phyloP scores from a whole-genome alignment of 53 echinoderm and acorn worm genomes.

The Arbacia lixula region DNA sequence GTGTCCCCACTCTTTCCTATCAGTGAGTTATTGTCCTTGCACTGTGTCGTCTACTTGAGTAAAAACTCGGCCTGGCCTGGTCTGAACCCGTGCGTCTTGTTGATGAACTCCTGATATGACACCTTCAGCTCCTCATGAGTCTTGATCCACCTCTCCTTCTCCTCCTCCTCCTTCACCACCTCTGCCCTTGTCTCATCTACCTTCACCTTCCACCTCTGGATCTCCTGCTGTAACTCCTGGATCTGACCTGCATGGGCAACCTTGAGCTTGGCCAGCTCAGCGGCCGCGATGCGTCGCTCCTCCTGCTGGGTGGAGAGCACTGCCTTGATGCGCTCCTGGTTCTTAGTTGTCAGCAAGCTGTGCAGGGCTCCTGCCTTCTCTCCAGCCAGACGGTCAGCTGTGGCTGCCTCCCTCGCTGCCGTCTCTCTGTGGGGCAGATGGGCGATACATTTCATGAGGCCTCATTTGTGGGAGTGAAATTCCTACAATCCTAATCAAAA shows the following conservation, averaged over 20 bases:
- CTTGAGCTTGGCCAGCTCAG: conserved; percentile 74
- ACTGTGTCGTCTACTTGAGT: conserved; percentile 30
- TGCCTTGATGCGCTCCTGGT: conserved; percentile 70
- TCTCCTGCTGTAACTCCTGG: conserved; percentile 60
- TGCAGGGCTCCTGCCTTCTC: conserved; percentile 73
- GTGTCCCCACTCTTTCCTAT: not conserved
- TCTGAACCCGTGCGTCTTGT: conserved; percentile 85
- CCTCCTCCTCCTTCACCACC: conserved; percentile 64
- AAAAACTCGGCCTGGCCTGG: conserved; percentile 93
- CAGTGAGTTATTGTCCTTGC: not conserved
- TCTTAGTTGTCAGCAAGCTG: conserved; percentile 57
- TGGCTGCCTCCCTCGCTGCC: conserved; percentile 66
- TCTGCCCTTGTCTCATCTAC: conserved; percentile 70
- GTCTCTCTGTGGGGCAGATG: conserved; percentile 80
- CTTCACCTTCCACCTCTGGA: conserved; percentile 63
- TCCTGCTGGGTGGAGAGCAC: conserved; percentile 68
- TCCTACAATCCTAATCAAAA: too few relatives aligned
- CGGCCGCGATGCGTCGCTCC: conserved; percentile 79
- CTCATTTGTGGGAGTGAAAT: too few relatives aligned
- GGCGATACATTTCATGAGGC: too few relatives aligned
- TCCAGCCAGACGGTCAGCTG: conserved; percentile 58
- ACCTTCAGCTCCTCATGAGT: conserved; percentile 69
- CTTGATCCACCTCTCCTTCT: conserved; percentile 80
- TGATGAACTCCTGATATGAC: conserved; percentile 89
- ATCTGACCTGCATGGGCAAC: conserved; percentile 70